Evolutionary conservation across 2,113 vertebrate species (phyloP).

Genomic region (Etheostoma cragini): DNA sequence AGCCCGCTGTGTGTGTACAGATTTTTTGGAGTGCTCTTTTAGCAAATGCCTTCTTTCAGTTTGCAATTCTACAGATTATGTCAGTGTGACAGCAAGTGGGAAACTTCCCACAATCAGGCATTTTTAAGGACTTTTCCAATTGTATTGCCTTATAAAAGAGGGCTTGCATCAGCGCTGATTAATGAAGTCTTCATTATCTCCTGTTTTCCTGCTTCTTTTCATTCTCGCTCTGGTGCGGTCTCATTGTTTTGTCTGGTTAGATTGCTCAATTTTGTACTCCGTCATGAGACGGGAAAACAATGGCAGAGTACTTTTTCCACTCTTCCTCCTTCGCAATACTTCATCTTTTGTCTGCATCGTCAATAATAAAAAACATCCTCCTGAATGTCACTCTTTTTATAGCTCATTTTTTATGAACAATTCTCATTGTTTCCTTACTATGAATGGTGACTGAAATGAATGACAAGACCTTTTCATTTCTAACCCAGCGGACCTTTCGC

Average conservation of each 20-base stretch:
- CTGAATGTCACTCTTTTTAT: slow-evolving; percentile 66
- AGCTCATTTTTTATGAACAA: slow-evolving; percentile 40
- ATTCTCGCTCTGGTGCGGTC: slow-evolving; percentile 39
- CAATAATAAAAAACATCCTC: slow-evolving; percentile 35
- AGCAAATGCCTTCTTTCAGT: neutral
- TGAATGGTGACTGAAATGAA: slow-evolving; percentile 60
- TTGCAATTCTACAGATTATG: slow-evolving; percentile 9
- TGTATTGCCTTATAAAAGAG: slow-evolving; percentile 62
- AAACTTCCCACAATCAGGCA: slow-evolving; percentile 57
- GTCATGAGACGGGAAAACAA: slow-evolving; percentile 68
- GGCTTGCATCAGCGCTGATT: slow-evolving; percentile 67
- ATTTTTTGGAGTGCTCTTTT: slow-evolving; percentile 1
- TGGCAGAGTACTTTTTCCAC: slow-evolving; percentile 40
- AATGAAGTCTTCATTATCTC: slow-evolving; percentile 80
- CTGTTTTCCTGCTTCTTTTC: slow-evolving; percentile 64
- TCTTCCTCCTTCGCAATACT: slow-evolving; percentile 49
- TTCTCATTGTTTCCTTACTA: slow-evolving; percentile 55
- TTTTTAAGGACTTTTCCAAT: slow-evolving; percentile 63
- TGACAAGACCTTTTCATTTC: slow-evolving; percentile 60
- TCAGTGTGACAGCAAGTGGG: slow-evolving; percentile 23
- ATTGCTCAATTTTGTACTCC: slow-evolving; percentile 58
- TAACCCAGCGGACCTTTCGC: slow-evolving; percentile 45
- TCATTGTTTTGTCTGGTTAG: slow-evolving; percentile 68
- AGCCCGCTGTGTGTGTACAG: neutral
- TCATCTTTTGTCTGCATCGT: slow-evolving; percentile 59